Evolutionary conservation across 2,113 vertebrate genomes (phyloP).

Genomic region (Paedocypris sp.): DNA sequence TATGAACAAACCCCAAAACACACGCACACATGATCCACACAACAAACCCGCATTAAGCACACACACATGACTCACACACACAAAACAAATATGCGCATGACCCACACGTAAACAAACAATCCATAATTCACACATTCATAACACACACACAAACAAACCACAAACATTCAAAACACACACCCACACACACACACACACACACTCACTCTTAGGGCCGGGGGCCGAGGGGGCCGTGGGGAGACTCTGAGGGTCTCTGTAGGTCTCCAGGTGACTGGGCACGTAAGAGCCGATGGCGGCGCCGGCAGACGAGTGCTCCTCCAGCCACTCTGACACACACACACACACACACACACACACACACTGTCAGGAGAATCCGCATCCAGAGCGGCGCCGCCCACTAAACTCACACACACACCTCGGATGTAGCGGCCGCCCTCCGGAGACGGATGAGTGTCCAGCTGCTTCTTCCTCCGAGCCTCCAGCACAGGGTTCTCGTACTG

Average conservation of each 20-base stretch:
- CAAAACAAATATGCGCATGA: too few relatives aligned
- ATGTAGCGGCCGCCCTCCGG: slow-evolving; percentile 85
- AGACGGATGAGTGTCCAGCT: slow-evolving; percentile 72
- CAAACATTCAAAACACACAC: too few relatives aligned
- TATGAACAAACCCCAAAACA: too few relatives aligned
- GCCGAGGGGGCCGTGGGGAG: slow-evolving; percentile 50
- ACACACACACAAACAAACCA: background rate
- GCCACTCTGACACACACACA: slow-evolving; percentile 73
- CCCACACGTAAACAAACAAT: too few relatives aligned
- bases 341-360: background rate
- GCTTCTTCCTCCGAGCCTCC: slow-evolving; percentile 85
- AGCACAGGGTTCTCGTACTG: slow-evolving; percentile 95
- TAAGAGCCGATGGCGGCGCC: slow-evolving; percentile 74
- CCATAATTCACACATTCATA: too few relatives aligned
- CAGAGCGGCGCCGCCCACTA: background rate
- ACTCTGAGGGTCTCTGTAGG: slow-evolving; percentile 73
- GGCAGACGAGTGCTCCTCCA: slow-evolving; percentile 82
- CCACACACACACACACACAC: slow-evolving; percentile 5
- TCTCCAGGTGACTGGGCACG: slow-evolving; percentile 78
- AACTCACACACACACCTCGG: slow-evolving; percentile 67
- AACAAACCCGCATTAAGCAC: too few relatives aligned
- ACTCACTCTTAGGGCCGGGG: slow-evolving; percentile 56
- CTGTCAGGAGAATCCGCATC: background rate
- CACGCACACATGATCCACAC: too few relatives aligned
- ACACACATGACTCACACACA: too few relatives aligned